phyloP scores from a whole-genome alignment of 2,113 vertebrate species.

The Etia nguti region DNA sequence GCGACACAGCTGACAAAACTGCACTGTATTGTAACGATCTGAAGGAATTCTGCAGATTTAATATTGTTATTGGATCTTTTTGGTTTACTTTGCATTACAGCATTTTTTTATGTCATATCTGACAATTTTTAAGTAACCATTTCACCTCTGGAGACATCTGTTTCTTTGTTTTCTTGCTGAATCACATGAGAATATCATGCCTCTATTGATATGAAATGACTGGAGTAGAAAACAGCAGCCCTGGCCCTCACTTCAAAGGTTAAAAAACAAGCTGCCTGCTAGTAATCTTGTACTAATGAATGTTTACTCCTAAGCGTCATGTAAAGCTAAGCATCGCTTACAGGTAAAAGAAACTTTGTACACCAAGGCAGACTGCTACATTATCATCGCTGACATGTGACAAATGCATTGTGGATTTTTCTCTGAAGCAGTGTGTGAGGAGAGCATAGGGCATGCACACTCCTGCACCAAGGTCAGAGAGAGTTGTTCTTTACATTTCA shows the following conservation, averaged over 20 bases:
- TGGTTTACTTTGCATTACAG: neutral
- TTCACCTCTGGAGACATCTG: neutral
- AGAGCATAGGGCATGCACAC: neutral
- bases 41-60: neutral
- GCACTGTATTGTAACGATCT: neutral
- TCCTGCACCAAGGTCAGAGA: neutral
- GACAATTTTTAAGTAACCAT: neutral
- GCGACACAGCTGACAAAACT: accelerated
- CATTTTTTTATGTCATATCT: neutral
- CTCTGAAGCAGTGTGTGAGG: neutral
- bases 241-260: neutral
- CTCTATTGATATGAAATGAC: neutral
- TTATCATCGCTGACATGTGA: neutral
- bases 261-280: neutral
- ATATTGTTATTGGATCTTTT: neutral
- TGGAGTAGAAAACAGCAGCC: neutral
- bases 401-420: neutral
- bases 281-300: neutral
- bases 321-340: neutral
- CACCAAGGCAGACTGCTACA: neutral
- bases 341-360: neutral
- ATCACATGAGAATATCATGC: neutral
- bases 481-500: neutral
- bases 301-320: neutral
- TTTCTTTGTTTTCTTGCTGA: neutral